phyloP scores from a whole-genome alignment of 1,140 invertebrate species.

The Tribolium castaneum region DNA sequence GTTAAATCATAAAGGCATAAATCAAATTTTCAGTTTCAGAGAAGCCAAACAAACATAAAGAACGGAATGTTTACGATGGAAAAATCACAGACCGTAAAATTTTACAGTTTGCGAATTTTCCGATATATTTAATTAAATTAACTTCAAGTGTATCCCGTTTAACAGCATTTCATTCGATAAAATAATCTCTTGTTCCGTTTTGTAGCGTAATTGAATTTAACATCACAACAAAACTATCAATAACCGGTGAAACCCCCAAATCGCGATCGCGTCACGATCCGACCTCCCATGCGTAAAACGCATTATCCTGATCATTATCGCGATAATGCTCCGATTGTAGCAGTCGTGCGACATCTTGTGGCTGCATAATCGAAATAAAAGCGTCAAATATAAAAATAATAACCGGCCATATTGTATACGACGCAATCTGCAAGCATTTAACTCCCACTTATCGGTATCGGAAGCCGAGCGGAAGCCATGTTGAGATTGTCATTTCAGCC shows the following conservation, averaged over 20 bases:
- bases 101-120: neutral
- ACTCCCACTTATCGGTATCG: slow-evolving; percentile 43
- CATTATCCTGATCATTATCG: neutral
- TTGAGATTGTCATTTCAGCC: slow-evolving; percentile 45
- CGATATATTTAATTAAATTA: slow-evolving; percentile 1
- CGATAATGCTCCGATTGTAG: neutral
- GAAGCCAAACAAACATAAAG: neutral
- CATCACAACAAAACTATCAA: too few species aligned
- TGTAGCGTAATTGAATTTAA: too few species aligned
- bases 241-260: neutral
- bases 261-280: neutral
- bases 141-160: neutral
- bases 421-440: slow-evolving; percentile 33
- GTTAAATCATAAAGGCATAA: neutral
- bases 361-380: neutral
- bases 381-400: slow-evolving; percentile 12
- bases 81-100: slow-evolving; percentile 1
- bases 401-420: slow-evolving; percentile 36
- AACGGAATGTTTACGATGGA: neutral
- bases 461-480: slow-evolving; percentile 45
- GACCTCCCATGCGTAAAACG: neutral
- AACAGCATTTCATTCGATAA: neutral
- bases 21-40: neutral
- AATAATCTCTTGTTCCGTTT: too few species aligned
- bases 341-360: neutral